Base-by-base conservation (phyloP, 2,888 invertebrate species). In the Oscheius onirici region DNA sequence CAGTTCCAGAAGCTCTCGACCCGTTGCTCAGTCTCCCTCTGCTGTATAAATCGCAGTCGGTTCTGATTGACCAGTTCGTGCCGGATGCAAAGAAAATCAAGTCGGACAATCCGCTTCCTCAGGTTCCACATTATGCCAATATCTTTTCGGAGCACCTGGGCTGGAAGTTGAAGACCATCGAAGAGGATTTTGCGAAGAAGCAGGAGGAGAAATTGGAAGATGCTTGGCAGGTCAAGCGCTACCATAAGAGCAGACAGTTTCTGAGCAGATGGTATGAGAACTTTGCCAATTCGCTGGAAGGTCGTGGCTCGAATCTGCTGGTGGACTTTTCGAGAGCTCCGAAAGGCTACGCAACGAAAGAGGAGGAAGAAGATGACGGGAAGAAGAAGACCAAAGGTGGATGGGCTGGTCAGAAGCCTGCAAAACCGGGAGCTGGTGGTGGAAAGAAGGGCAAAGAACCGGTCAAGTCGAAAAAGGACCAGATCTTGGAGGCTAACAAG, bases 241-340 rank as follows among this genome's bases (percentile, higher is more conserved):
- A 76, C 3, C 81, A 83, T 58, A 76, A 76, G 51, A 44, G 69
- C 41, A 75, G 78, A 24, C 85, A 85, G 65, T 73, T 72, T 43
- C 60, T 83, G 49, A 79, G 78, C 46, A 78, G 78, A 77, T 85
- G 85, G 85, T 73, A 86, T 65, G 86, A 86, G 71, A 71, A 78
- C 69, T 86, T 86, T 73, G 80, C 86, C 20, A 86, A 86, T 26
- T 81, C 84, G 1, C 73, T 86, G 41, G 86, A 86, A 80, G 86
- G 86, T 11, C 75, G 83, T 22, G 75, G 73, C 15, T 73, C 74
- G 24, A 82, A 87, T 60, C 76, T 86, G 20, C 73, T 86, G 34
- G 86, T 86, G 22, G 86, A 86, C 65, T 86, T 86, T 73, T 82
- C 86, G 3, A 72, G 86, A 58, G 77, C 81, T 51, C 85, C 86